Percentiles rank a stretch among this genome's conserved stretches.
These are phyloP conservation scores for Mythimna loreyi DNA, from an alignment of 2,888 invertebrate species.

Conservation along the genomic window DNA sequence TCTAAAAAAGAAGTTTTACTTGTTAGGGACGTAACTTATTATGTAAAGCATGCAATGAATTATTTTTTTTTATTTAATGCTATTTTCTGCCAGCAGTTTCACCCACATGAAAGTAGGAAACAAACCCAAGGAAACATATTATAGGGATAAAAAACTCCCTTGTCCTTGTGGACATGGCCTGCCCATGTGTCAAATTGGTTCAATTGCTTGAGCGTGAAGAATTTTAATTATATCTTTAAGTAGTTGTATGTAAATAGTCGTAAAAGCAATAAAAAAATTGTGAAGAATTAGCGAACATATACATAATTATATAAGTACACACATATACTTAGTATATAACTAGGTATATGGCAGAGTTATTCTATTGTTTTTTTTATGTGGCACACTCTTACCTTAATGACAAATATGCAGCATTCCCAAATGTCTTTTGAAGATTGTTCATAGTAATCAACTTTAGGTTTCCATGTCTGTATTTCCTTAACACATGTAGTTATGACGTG, in stretches of 20 bases:
- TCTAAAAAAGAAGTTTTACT: constrained; percentile 82
- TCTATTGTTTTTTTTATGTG: not conserved
- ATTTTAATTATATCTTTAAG: no score
- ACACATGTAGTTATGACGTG: constrained; percentile 92
- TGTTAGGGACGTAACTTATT: not conserved
- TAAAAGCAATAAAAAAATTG: no score
- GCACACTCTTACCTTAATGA: constrained; percentile 93
- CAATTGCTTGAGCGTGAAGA: no score
- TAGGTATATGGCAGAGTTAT: not conserved
- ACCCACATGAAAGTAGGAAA: no score
- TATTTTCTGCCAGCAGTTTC: not conserved
- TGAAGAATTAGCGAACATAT: no score
- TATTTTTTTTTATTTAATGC: not conserved
- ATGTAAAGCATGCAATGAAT: not conserved
- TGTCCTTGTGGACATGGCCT: no score
- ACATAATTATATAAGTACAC: no score
- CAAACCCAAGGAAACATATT: no score
- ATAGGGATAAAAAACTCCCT: no score
- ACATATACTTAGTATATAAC: no score
- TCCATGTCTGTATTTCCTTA: constrained; percentile 94
- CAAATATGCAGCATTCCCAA: constrained; percentile 94
- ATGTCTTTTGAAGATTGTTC: constrained; percentile 98
- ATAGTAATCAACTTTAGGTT: constrained; percentile 94
- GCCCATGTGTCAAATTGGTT: no score
- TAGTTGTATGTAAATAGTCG: no score